Evolutionary conservation across 1,140 invertebrate species (phyloP), one percentile per base, ranked within the genome.

Genomic region (Tribolium madens): DNA sequence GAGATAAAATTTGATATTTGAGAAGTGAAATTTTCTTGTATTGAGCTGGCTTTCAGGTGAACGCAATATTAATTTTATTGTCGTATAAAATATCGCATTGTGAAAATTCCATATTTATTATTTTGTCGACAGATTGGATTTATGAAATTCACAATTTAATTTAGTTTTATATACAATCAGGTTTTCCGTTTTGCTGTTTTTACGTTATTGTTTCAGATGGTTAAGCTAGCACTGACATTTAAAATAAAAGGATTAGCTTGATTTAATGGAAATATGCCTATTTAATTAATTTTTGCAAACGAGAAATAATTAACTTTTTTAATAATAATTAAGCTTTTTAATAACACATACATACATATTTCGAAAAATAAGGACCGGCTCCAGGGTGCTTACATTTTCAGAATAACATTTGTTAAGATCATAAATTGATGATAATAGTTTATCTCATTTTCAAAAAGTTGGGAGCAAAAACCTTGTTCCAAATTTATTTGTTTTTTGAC

Each of bases 401-500:
- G 26, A 31, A 31, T 3, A 31, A 31, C 2, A 31, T 3, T 31
- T 31, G 6, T 31, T 31, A n/a, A n/a, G n/a, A n/a, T n/a, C n/a
- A n/a, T n/a, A n/a, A n/a, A n/a, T 21, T 21, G 18, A 21, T 3
- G 18, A 2, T n/a, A n/a, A 21, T 21, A 21, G 18, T 21, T 21
- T 21, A 3, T 21, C 18, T 21, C 18, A 21, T 21, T 21, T 21
- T 21, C 3, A 3, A 3, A 36, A 2, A 36, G 33, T 36, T 42
- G 36, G 7, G n/a, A 36, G 36, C 36, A 42, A 42, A 42, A 10
- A 42, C 36, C 6, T 42, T 10, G 14, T 14, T 17, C 10, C 10
- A 17, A 17, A 52, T 57, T 26, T 57, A 26, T 57, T 57, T 57
- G 52, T 21, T 18, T 57, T 57, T 57, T 57, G 52, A 57, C 9